Base-by-base conservation (phyloP, 2,113 vertebrate genomes). In the Antennarius striatus region DNA sequence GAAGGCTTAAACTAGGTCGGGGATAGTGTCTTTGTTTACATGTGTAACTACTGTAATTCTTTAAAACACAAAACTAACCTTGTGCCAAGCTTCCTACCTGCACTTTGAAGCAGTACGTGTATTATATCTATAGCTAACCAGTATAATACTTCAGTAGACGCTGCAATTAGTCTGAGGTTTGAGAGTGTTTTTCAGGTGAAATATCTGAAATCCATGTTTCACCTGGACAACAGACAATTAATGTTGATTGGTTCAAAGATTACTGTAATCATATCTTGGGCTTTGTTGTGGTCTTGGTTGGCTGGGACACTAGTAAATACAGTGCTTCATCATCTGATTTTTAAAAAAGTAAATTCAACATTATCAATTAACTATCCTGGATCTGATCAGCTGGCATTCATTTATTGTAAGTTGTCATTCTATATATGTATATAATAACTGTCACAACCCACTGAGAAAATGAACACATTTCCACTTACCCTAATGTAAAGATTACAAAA, bases 11-110 rank as follows among this genome's bases (percentile, higher is more conserved):
- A 70, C 76, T 89, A 87, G 84, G 77, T 89, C 73, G 69, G 85
- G 85, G 82, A 87, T 87, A 90, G 87, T 89, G 86, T 89, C 89
- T 91, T 89, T 92, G 91, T 92, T 92, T 92, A 92, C 91, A 93
- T 89, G 86, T 92, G 87, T 88, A 82, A 89, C 75, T 80, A 89
- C 64, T 9, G 80, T 90, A 81, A 85, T 90, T 91, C 87, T 86
- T 90, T 71, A 77, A 85, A 89, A 91, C 84, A 85, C 82, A 90
- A 84, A 86, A 86, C 79, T 86, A 90, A 91, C 88, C 80, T 89
- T 91, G 91, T 92, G 90, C 89, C 89, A 93, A 91, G 84, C 88
- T 90, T 90, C 86, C 81, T 87, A 85, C 79, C 86, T 90, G 90
- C 89, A 91, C 88, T 90, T 91, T 92, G 61, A 82, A 82, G 89